These are phyloP conservation scores for Cecidostiba fungosa DNA, from an alignment of 2,888 invertebrate genomes.

Conservation along the genomic window DNA sequence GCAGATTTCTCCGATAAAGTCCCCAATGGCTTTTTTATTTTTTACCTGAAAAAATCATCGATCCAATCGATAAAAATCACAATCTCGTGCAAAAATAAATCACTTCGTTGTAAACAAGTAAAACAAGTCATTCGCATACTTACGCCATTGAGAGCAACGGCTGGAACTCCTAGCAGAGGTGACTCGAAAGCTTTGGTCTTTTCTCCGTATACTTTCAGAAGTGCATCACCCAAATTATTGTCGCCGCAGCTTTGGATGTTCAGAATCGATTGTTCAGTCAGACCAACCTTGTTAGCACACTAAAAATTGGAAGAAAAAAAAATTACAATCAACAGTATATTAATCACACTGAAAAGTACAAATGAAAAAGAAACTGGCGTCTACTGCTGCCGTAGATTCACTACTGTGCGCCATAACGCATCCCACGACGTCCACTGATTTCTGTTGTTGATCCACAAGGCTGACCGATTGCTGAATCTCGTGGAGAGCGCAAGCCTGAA, in stretches of 20 bases:
- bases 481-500: constrained; percentile 79
- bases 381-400: background rate
- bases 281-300: constrained; percentile 84
- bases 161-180: constrained; percentile 87
- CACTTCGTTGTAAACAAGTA: too few relatives aligned
- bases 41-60: constrained; percentile 6
- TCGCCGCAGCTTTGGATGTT: constrained; percentile 82
- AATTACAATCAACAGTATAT: background rate
- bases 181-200: constrained; percentile 86
- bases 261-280: constrained; percentile 84
- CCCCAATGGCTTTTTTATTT: constrained; percentile 12
- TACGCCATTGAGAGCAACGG: constrained; percentile 87
- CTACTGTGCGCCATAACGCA: constrained; percentile 56
- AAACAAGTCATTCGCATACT: constrained; percentile 68
- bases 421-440: constrained; percentile 57
- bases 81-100: too few relatives aligned
- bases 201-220: constrained; percentile 87
- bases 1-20: constrained; percentile 33
- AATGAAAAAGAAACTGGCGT: background rate
- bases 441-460: constrained; percentile 45
- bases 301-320: constrained; percentile 66
- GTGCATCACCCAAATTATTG: constrained; percentile 83
- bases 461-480: constrained; percentile 24
- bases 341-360: background rate
- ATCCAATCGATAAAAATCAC: background rate